Base-by-base conservation (phyloP, 2,113 vertebrate genomes). In the Pandion haliaetus region DNA sequence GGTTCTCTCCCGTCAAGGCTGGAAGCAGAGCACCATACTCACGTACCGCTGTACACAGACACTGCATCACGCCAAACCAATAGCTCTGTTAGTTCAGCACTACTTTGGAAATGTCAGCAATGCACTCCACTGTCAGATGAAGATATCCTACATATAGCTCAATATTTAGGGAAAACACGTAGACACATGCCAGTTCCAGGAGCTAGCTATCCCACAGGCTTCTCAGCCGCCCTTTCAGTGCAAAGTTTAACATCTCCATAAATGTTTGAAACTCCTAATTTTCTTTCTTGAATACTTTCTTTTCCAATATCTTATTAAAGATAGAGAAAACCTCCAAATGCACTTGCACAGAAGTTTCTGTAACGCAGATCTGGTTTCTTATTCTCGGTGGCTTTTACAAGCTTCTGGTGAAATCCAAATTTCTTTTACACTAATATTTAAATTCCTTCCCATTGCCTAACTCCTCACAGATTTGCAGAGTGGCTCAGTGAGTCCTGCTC, bases 101-200 rank as follows among this genome's bases (percentile, higher is more conserved):
- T 1, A 7, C 58, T 38, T 38, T 1, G 24, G 11, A 40, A 47
- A 62, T 0, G n/a, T 2, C 63, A 59, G 19, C 72, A 86, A 66
- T 10, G 24, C 12, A 6, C 6, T 10, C 38, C 3, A 0, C 1
- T 38, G 26, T 8, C 49, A 57, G 44, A 23, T 6, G 26, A 55
- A 5, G 16, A 52, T 3, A 70, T 4, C 14, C 34, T n/a, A 42
- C 32, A 5, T 2, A 4, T 0, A 42, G 31, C 4, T 38, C 47
- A 66, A 20, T 36, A 18, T 9, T 23, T 4, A 20, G 20, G 29
- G 14, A 82, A 82, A 78, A 71, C 36, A 61, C 12, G 2, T 0
- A 18, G 21, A 32, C 17, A 21, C 8, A 52, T 16, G 34, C 14
- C 57, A 32, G 65, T n/a, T 31, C 54, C 45, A 82, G 45, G 5